These are phyloP conservation scores for Saimiri boliviensis DNA, from an alignment of 2,113 vertebrate species.

Conservation along the genomic window DNA sequence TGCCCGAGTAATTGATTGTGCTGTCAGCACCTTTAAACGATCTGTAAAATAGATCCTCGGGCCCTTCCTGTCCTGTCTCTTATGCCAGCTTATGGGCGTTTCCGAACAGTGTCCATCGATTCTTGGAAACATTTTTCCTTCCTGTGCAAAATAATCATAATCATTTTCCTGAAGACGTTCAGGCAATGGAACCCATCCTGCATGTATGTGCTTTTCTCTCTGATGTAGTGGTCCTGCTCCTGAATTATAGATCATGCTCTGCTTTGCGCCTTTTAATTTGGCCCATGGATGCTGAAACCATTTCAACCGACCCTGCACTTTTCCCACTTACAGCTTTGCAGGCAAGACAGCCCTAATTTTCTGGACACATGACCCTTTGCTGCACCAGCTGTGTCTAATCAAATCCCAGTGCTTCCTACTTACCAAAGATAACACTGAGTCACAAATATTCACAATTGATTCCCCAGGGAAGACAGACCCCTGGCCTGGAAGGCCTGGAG, in stretches of 20 bases:
- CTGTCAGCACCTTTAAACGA: neutral
- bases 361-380: constrained; percentile 71
- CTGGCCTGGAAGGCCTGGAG: neutral
- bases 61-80: neutral
- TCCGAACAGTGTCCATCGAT: constrained; percentile 34
- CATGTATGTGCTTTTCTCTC: constrained; percentile 50
- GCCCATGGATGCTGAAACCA: constrained; percentile 72
- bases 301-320: constrained; percentile 60
- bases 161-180: constrained; percentile 80
- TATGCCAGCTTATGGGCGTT: neutral
- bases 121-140: constrained; percentile 60
- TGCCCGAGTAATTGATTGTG: neutral
- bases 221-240: constrained; percentile 70
- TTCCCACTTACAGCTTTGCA: constrained; percentile 43
- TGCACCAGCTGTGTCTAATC: constrained; percentile 72
- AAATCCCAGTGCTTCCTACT: constrained; percentile 54
- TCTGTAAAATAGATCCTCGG: neutral
- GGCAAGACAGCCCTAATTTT: constrained; percentile 66
- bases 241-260: constrained; percentile 83
- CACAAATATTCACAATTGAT: neutral
- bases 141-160: constrained; percentile 52
- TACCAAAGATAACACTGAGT: constrained; percentile 64
- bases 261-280: constrained; percentile 78
- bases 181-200: constrained; percentile 71
- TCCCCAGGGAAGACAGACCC: neutral